Evolutionary conservation across 2,797 vertebrate species (phyloP).

Genomic region (Neopelma chrysocephalum): DNA sequence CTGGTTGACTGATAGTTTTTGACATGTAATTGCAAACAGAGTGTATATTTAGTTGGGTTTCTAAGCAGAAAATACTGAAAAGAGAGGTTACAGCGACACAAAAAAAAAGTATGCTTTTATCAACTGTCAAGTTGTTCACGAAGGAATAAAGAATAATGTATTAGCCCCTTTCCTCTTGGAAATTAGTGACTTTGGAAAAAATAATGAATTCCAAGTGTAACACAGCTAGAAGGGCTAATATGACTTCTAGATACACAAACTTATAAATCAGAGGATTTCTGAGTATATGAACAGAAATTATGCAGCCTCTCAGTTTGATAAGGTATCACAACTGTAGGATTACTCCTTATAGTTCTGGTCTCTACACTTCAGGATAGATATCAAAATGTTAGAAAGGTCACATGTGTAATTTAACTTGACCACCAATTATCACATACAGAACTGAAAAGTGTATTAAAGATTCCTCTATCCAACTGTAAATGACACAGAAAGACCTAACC

Average conservation of each 20-base stretch:
- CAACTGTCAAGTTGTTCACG: background rate
- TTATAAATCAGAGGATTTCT: background rate
- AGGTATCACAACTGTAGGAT: background rate
- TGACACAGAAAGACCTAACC: background rate
- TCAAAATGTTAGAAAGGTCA: background rate
- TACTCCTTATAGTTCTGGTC: background rate
- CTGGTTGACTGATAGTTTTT: constrained; percentile 30
- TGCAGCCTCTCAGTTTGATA: background rate
- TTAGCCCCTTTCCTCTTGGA: background rate
- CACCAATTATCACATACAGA: background rate
- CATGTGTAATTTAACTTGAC: background rate
- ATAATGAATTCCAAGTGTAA: background rate
- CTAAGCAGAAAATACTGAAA: background rate
- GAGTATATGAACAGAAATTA: background rate
- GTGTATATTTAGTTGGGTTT: constrained; percentile 28
- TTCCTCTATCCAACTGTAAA: background rate
- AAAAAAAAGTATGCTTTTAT: background rate
- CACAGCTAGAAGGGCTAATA: background rate
- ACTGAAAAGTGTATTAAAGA: background rate
- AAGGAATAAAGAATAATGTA: background rate
- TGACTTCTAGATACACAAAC: background rate
- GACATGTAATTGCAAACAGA: constrained; percentile 14
- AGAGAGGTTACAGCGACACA: background rate
- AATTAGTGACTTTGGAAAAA: background rate
- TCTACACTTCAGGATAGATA: background rate